Percentiles rank a stretch among this genome's conserved stretches.
phyloP scores from a whole-genome alignment of 2,113 vertebrate species.

The Urocitellus parryii region DNA sequence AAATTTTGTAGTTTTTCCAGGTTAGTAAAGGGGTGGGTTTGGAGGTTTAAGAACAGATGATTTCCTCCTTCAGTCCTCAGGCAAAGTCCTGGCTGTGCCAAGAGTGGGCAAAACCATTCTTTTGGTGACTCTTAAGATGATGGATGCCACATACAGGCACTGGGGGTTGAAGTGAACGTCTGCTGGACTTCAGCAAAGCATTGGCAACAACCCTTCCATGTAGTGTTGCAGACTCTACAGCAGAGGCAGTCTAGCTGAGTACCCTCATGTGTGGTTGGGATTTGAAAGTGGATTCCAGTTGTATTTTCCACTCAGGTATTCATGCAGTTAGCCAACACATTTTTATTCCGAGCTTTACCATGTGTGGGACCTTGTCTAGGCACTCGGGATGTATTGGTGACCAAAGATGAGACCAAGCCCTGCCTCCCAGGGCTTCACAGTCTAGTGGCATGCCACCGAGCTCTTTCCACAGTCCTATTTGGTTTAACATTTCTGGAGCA shows the following conservation, averaged over 20 bases:
- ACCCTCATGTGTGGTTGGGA: background rate
- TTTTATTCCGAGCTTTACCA: background rate
- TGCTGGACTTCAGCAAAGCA: background rate
- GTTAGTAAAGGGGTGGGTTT: background rate
- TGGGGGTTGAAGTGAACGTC: background rate
- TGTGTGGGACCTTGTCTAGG: background rate
- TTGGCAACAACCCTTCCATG: background rate
- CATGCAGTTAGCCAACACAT: background rate
- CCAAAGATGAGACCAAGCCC: background rate
- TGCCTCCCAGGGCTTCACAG: background rate
- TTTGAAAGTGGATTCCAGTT: conserved; percentile 31
- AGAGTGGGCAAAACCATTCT: background rate
- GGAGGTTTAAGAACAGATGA: background rate
- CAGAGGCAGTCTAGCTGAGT: background rate
- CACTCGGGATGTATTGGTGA: background rate
- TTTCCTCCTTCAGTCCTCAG: conserved; percentile 35
- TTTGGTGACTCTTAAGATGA: background rate
- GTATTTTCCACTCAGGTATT: background rate
- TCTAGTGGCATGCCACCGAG: background rate
- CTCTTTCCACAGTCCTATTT: background rate
- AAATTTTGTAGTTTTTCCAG: background rate
- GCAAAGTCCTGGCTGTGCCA: background rate
- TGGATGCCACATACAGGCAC: background rate
- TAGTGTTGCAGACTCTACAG: background rate
- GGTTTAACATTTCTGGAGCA: background rate